Evolutionary conservation across 2,888 invertebrate species (phyloP).

Genomic region (Epirrita christyi): DNA sequence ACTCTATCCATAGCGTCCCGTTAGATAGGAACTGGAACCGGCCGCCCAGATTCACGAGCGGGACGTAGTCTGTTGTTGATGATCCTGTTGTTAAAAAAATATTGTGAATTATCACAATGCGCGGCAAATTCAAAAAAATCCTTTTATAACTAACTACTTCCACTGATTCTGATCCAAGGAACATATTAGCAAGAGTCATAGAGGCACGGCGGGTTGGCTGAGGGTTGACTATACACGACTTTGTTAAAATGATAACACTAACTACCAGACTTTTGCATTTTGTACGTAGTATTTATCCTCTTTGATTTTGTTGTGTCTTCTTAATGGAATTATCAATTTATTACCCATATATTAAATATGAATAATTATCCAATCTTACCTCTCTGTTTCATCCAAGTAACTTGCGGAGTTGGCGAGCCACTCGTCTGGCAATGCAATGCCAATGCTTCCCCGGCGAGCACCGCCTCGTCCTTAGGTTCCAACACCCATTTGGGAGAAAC

Average conservation of each 20-base stretch:
- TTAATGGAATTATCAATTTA: no score
- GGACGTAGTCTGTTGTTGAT: constrained; percentile 87
- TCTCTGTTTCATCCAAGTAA: constrained; percentile 90
- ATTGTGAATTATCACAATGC: not conserved
- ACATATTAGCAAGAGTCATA: no score
- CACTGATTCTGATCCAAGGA: not conserved
- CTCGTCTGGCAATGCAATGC: constrained; percentile 89
- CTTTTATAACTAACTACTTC: not conserved
- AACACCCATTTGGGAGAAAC: constrained; percentile 91
- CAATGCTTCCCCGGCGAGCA: constrained; percentile 88
- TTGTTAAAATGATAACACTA: no score
- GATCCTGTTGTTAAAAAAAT: constrained; percentile 73
- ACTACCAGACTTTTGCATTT: no score
- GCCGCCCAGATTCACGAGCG: constrained; percentile 85
- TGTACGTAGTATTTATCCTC: no score
- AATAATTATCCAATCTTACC: constrained; percentile 75
- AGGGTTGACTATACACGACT: not conserved
- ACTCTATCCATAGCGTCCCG: constrained; percentile 90
- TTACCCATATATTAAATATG: no score
- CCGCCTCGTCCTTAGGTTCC: constrained; percentile 89
- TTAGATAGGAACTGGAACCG: constrained; percentile 87
- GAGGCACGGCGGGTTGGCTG: no score
- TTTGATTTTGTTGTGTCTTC: no score
- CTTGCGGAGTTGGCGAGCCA: constrained; percentile 89
- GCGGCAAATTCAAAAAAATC: no score